These are phyloP conservation scores for Spodoptera frugiperda DNA, from an alignment of 1,140 invertebrate genomes.

Conservation along the genomic window DNA sequence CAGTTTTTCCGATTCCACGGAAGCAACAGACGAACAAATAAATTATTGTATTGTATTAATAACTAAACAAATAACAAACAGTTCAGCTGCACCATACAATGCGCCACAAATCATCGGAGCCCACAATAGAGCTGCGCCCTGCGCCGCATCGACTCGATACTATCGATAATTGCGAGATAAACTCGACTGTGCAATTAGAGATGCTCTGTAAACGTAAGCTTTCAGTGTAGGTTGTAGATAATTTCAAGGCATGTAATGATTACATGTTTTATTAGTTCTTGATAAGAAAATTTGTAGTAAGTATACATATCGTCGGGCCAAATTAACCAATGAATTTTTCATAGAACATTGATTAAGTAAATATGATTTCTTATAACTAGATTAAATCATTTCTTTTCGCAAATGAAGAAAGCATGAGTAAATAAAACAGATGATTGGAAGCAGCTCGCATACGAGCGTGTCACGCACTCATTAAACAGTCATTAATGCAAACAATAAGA, in stretches of 20 bases:
- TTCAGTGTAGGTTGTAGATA: slow-evolving; percentile 1
- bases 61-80: slow-evolving; percentile 22
- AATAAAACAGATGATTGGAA: slow-evolving; percentile 1
- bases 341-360: too few species aligned
- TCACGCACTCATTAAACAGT: slow-evolving; percentile 4
- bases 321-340: too few species aligned
- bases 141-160: slow-evolving; percentile 29
- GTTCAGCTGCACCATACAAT: slow-evolving; percentile 21
- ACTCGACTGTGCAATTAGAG: slow-evolving; percentile 18
- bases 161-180: slow-evolving; percentile 39
- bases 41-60: slow-evolving; percentile 36
- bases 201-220: slow-evolving; percentile 18
- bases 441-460: slow-evolving; percentile 1
- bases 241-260: slow-evolving; percentile 2
- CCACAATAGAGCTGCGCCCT: slow-evolving; percentile 24
- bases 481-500: slow-evolving; percentile 17
- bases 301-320: too few species aligned
- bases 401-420: not conserved
- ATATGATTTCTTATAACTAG: too few species aligned
- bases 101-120: slow-evolving; percentile 26
- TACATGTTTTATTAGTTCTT: not conserved
- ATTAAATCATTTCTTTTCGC: too few species aligned
- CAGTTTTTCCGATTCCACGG: slow-evolving; percentile 22
- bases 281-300: too few species aligned
- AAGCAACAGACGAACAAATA: slow-evolving; percentile 24